Base-by-base conservation (phyloP, 2,113 vertebrate species). In the Plotosus lineatus region DNA sequence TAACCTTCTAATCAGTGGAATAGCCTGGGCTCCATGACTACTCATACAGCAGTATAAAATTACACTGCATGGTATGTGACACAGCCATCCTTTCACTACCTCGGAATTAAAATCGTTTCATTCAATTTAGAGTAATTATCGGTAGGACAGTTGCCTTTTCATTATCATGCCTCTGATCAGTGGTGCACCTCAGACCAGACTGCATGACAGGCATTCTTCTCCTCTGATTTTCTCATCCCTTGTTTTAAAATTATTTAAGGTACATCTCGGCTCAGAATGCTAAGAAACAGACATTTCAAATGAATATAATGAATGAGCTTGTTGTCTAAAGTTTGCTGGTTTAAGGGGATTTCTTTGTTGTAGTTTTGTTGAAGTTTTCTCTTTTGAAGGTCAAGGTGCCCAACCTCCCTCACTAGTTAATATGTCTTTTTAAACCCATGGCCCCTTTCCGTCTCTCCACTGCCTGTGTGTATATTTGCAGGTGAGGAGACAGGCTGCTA, bases 41-140 rank as follows among this genome's bases (percentile, higher is more conserved):
- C 65, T 60, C 44, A n/a, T n/a, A 19, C n/a, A 56, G 81, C 60
- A 68, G 36, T 77, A 63, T 83, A 65, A 56, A 2, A n/a, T 85
- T 83, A 80, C 84, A 72, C 61, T 12, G 19, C 71, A 66, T 36
- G 55, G 75, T 58, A 12, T 69, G 46, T 73, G 76, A 90, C 90
- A 92, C 87, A 90, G 89, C 78, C 81, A 71, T 85, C 85, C 90
- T 92, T 92, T 92, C 89, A 91, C 85, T 85, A 72, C 69, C 66
- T 80, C 85, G 65, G 81, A 86, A 92, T 90, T 90, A 92, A 90
- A 91, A 88, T 84, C 81, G 55, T 73, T 82, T 89, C 63, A 19
- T 85, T 85, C 87, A 86, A 92, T 91, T 89, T 90, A 61, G 86
- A 85, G 87, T 89, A 88, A 92, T 92, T 92, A 91, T 89, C 88